Evolutionary conservation across 2,113 vertebrate genomes (phyloP), one percentile per base, ranked within the genome.

Genomic region (Anarrhichthys ocellatus): DNA sequence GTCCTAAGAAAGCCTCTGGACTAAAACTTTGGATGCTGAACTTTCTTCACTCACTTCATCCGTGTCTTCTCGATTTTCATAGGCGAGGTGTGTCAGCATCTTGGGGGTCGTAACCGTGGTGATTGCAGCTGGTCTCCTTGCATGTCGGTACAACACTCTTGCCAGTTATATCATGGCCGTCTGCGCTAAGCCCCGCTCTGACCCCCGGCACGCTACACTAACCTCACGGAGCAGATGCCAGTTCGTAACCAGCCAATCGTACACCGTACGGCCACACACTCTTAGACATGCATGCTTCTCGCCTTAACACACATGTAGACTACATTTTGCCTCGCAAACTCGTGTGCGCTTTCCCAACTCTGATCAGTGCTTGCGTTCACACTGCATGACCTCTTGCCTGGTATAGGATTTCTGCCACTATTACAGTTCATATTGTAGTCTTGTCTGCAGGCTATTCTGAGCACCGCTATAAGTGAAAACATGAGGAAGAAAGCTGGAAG

Each of bases 391-490:
- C 75, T 81, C 87, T 65, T 42, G 40, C 44, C 70, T 14, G 40
- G 65, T 83, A 48, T 86, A 68, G 81, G 48, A 68, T 89, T 83
- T 88, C 87, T 82, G 22, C 78, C 78, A 74, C 83, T 27, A 48
- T 79, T 85, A 86, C 82, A 73, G 71, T 64, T 72, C 80, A 90
- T 76, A 84, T 87, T 92, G 82, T 84, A 64, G 76, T 84, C 80
- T 78, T 6, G 78, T 87, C 76, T 81, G 72, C 62, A 14, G 42
- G 52, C 73, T 88, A 90, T 92, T 87, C 56, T 82, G 81, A 86
- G 87, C 70, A 42, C 14, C 0, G 10, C 61, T 36, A 48, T 77
- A 46, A 87, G 71, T 70, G 64, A 87, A 87, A 83, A 66, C 82
- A 87, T 44, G 67, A 76, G 62, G 61, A 62, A 32, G 42, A 78